Evolutionary conservation across 2,113 vertebrate genomes (phyloP), one percentile per base, ranked within the genome.

Genomic region (Dicerorhinus sumatrensis): DNA sequence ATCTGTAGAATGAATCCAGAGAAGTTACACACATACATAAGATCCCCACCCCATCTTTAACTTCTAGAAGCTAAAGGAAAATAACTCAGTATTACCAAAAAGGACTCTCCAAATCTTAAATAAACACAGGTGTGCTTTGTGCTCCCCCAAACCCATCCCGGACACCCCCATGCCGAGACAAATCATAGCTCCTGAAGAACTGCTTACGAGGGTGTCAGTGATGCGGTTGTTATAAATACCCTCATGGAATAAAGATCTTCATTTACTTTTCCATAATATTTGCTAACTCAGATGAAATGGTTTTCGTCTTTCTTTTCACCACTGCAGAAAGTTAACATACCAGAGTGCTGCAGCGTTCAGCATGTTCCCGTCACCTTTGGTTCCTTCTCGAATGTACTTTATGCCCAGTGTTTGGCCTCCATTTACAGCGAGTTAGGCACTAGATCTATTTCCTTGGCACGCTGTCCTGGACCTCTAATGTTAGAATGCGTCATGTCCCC

Each of bases 201-300:
- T 85, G 94, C 81, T 96, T 81, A 80, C 20, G 3, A 48, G 23
- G 76, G 80, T 60, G 62, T 54, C 67, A 75, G 70, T 93, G 94
- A 96, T 23, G 67, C 9, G 6, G 82, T 75, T 86, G 67, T 75
- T 89, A 89, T 95, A 94, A 98, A 98, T 65, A 98, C 98, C 98
- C 91, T 89, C 0, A 98, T 97, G 98, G 98, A 95, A 81, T 72
- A 95, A 29, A 70, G 58, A 27, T 85, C 91, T 96, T 25, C 75
- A 29, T 54, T 98, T 96, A 76, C 69, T 98, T 96, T 98, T 97
- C 98, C 98, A 80, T 86, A 0, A 4, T 51, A 94, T 96, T 86
- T 98, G 98, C 98, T 90, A 79, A 86, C 90, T 73, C 97, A 97
- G 98, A 48, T 6, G 16, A 95, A 97, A 97, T 27, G 62, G 27